A percentile compares a stretch with the other conserved stretches of the same genome.
Conservation (phyloP, 35 echinoderm and acorn worm species). For the Lytechinus pictus region DNA sequence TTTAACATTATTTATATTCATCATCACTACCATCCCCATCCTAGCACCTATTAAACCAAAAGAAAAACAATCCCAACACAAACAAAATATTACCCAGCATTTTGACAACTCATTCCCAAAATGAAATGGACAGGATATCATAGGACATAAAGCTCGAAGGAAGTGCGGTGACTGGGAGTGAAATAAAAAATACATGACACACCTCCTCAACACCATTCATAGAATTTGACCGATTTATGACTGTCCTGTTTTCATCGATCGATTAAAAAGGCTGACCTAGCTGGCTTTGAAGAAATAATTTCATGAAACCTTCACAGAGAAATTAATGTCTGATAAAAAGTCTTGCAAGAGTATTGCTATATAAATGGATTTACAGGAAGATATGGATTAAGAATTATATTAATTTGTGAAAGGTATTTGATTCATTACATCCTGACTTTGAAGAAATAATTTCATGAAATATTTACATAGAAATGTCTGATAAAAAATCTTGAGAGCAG, state of each 20-base stretch:
- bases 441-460: too few species aligned
- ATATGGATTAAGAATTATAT: too few species aligned
- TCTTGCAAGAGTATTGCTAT: too few species aligned
- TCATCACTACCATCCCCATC: neutral
- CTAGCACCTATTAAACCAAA: neutral
- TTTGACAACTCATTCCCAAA: constrained; percentile 5
- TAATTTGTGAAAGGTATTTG: too few species aligned
- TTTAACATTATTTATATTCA: neutral
- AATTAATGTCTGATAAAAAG: too few species aligned
- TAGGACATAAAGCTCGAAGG: neutral
- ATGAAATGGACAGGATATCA: neutral
- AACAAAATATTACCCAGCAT: neutral
- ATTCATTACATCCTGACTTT: too few species aligned
- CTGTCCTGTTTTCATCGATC: neutral
- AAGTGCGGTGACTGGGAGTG: neutral
- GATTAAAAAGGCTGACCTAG: too few species aligned
- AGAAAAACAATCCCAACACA: neutral
- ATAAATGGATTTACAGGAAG: too few species aligned
- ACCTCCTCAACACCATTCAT: neutral
- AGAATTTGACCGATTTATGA: neutral
- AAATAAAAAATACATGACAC: neutral
- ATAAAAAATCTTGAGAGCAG: too few species aligned
- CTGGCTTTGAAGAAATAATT: too few species aligned
- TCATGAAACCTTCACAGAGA: too few species aligned
- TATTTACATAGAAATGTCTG: too few species aligned